phyloP scores from a whole-genome alignment of 1,140 invertebrate genomes.

The Branchinecta lindahli region DNA sequence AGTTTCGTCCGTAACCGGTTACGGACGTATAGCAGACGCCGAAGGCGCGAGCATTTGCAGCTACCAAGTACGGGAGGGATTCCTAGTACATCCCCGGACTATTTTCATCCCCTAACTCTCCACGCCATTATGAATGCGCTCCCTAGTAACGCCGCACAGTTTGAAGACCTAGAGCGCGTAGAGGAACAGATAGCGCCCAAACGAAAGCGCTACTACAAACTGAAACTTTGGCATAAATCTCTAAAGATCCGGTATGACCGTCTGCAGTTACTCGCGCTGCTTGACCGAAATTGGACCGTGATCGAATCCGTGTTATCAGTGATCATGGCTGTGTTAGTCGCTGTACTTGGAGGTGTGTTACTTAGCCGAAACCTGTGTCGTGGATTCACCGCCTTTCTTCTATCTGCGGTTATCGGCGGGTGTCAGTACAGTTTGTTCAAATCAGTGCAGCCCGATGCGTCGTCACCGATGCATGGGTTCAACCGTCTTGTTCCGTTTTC shows the following conservation, averaged over 20 bases:
- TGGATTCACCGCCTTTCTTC: slow-evolving; percentile 82
- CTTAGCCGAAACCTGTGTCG: slow-evolving; percentile 71
- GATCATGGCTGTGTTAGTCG: slow-evolving; percentile 66
- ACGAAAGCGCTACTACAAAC: slow-evolving; percentile 70
- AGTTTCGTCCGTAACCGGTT: neutral
- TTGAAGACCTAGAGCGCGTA: slow-evolving; percentile 19
- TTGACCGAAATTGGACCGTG: slow-evolving; percentile 78
- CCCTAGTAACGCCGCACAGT: slow-evolving; percentile 17
- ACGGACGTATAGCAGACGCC: neutral
- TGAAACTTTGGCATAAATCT: slow-evolving; percentile 48
- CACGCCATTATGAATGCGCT: neutral
- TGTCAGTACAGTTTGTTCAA: slow-evolving; percentile 96
- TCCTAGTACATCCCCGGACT: neutral
- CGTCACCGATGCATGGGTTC: slow-evolving; percentile 94
- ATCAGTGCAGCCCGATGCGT: slow-evolving; percentile 95
- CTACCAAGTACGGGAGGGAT: neutral
- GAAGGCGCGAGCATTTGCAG: neutral
- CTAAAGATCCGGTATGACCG: slow-evolving; percentile 68
- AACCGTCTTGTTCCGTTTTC: slow-evolving; percentile 86
- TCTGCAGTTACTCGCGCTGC: slow-evolving; percentile 70
- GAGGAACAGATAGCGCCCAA: slow-evolving; percentile 26
- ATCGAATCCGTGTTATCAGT: slow-evolving; percentile 70
- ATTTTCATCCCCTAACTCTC: neutral
- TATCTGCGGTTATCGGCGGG: slow-evolving; percentile 90
- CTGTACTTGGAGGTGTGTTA: slow-evolving; percentile 64